A percentile compares a stretch with the other conserved stretches of the same genome.
Conservation (phyloP, 2,888 invertebrate species). For the Bursaphelenchus okinawaensis region DNA sequence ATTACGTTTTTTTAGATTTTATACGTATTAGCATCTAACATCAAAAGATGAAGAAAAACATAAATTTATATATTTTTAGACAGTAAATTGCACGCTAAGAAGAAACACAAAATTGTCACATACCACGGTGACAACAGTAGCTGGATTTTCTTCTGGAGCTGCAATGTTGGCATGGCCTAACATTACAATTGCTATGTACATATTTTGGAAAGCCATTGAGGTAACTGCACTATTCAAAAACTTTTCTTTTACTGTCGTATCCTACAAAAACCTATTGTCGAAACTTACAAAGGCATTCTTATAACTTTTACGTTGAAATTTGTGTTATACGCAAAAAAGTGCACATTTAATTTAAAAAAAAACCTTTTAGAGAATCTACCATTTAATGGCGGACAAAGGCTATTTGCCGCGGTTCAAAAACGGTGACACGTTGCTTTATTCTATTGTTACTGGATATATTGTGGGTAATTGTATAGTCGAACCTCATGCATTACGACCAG, state of each 20-base stretch:
- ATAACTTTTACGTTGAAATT: conserved; percentile 14
- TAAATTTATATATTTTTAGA: conserved; percentile 60
- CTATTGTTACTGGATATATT: conserved; percentile 61
- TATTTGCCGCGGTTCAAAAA: conserved; percentile 69
- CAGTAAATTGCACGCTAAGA: conserved; percentile 66
- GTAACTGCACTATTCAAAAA: conserved; percentile 59
- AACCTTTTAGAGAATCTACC: conserved; percentile 67
- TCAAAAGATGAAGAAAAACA: neutral
- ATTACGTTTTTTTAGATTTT: conserved; percentile 5
- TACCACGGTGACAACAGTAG: conserved; percentile 31
- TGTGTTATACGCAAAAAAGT: conserved; percentile 11
- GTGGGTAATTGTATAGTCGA: conserved; percentile 67
- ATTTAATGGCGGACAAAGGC: conserved; percentile 68
- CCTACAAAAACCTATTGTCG: neutral
- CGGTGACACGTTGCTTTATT: conserved; percentile 71
- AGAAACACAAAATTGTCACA: conserved; percentile 63
- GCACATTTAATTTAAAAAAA: conserved; percentile 4
- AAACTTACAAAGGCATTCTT: neutral
- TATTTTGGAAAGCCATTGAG: conserved; percentile 77
- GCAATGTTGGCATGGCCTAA: conserved; percentile 70
- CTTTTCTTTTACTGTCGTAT: neutral
- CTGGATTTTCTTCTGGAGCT: conserved; percentile 41
- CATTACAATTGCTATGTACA: conserved; percentile 73
- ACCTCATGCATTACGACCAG: conserved; percentile 72
- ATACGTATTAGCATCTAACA: neutral